Conservation (phyloP, 2,888 invertebrate species). For the Halictus quadricinctus region DNA sequence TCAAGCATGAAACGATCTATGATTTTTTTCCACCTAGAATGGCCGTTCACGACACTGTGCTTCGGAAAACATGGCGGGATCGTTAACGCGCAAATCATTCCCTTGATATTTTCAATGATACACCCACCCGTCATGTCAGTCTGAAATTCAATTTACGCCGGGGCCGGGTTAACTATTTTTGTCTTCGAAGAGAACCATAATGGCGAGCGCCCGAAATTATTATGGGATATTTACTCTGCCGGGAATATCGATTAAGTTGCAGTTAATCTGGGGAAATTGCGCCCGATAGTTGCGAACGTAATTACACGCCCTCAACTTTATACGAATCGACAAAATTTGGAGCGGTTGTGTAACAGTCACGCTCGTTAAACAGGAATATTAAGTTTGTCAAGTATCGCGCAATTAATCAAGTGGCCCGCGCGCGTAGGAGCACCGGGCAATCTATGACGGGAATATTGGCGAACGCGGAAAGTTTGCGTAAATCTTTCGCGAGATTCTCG, state of each 20-base stretch:
- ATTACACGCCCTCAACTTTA: constrained; percentile 40
- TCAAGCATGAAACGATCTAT: too few relatives aligned
- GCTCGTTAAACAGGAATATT: constrained; percentile 22
- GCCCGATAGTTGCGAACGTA: constrained; percentile 47
- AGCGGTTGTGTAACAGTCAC: not conserved
- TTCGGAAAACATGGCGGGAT: not conserved
- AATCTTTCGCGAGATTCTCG: not conserved
- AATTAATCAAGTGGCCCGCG: not conserved
- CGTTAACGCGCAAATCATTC: not conserved
- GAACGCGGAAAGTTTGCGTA: not conserved
- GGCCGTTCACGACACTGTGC: too few relatives aligned
- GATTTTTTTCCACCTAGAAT: too few relatives aligned
- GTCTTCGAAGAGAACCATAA: not conserved
- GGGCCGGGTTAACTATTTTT: not conserved
- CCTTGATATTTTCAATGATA: not conserved
- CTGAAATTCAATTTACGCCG: not conserved
- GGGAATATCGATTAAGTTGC: constrained; percentile 41
- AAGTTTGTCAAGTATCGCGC: constrained; percentile 30
- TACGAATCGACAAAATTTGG: constrained; percentile 43
- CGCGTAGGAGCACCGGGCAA: not conserved
- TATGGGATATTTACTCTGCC: not conserved
- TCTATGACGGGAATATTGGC: not conserved
- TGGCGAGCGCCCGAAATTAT: not conserved
- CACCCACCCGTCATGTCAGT: not conserved
- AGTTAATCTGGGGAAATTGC: constrained; percentile 46